Conservation (phyloP, 2,797 vertebrate genomes). For the Mallotus villosus region DNA sequence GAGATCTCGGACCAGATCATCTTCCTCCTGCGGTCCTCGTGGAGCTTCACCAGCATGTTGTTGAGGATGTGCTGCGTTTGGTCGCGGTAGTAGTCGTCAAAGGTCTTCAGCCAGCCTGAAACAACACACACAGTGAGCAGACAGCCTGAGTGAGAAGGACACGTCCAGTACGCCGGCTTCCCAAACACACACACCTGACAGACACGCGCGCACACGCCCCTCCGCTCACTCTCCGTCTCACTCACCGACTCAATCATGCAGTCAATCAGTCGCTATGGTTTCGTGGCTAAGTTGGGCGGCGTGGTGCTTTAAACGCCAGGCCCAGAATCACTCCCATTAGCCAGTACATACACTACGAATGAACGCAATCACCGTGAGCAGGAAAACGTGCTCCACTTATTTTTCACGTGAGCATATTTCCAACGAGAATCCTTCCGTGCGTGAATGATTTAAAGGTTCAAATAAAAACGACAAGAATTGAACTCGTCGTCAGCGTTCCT, state of each 20-base stretch:
- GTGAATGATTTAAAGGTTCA: neutral
- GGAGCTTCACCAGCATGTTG: conserved; percentile 89
- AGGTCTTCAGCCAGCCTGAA: conserved; percentile 95
- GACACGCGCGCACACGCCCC: neutral
- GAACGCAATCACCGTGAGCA: too few species aligned
- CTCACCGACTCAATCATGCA: neutral
- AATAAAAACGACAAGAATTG: too few species aligned
- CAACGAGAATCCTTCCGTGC: conserved; percentile 4
- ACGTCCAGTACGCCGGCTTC: neutral
- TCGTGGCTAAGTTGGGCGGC: too few species aligned
- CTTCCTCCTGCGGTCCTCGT: conserved; percentile 81
- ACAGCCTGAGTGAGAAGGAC: neutral
- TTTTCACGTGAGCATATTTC: neutral
- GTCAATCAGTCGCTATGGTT: too few species aligned
- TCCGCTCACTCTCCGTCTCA: neutral
- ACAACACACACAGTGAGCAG: neutral
- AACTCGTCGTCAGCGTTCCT: too few species aligned
- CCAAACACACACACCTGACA: too few species aligned
- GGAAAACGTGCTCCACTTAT: too few species aligned
- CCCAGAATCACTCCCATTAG: too few species aligned
- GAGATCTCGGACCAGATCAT: conserved; percentile 95
- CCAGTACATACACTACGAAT: too few species aligned
- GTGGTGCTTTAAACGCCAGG: too few species aligned
- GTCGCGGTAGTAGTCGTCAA: conserved; percentile 89
- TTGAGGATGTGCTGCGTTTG: conserved; percentile 91